Evolutionary conservation across 1,140 invertebrate genomes (phyloP).

Genomic region (Drosophila funebris): DNA sequence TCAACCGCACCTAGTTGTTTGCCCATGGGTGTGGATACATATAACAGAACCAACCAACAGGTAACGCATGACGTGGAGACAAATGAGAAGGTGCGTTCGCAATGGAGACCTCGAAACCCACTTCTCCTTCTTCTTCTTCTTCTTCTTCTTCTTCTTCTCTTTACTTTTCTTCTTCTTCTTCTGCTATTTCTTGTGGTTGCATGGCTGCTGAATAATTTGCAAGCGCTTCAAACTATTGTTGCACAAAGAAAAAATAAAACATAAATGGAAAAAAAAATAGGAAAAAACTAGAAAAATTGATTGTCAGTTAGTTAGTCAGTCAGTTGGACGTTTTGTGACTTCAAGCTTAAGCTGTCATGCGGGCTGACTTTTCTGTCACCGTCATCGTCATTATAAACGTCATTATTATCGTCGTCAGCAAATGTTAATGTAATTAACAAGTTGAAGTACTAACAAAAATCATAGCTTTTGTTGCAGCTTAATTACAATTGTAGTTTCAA

Average conservation of each 20-base stretch:
- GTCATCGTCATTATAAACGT: constrained; percentile 39
- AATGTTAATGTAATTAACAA: constrained; percentile 69
- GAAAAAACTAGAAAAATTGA: constrained; percentile 44
- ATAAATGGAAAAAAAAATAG: neutral
- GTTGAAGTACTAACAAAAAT: constrained; percentile 70
- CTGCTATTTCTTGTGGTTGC: constrained; percentile 9
- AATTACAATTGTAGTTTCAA: constrained; percentile 49
- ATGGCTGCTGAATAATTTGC: constrained; percentile 31
- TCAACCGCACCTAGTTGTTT: neutral
- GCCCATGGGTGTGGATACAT: constrained; percentile 1
- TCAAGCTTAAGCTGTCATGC: constrained; percentile 23
- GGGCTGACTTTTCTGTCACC: constrained; percentile 40
- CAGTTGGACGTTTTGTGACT: neutral
- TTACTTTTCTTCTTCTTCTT: neutral
- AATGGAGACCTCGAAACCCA: constrained; percentile 16
- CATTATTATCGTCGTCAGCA: constrained; percentile 38
- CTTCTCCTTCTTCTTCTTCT: neutral
- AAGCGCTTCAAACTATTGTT: constrained; percentile 29
- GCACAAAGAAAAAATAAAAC: constrained; percentile 5
- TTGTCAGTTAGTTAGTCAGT: constrained; percentile 40
- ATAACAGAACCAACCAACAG: constrained; percentile 11
- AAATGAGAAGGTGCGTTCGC: constrained; percentile 26
- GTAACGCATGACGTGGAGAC: constrained; percentile 27
- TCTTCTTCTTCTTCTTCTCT: neutral
- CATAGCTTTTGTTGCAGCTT: constrained; percentile 46